Evolutionary conservation across 2,113 vertebrate genomes (phyloP).

Genomic region (Calidris pygmaea): DNA sequence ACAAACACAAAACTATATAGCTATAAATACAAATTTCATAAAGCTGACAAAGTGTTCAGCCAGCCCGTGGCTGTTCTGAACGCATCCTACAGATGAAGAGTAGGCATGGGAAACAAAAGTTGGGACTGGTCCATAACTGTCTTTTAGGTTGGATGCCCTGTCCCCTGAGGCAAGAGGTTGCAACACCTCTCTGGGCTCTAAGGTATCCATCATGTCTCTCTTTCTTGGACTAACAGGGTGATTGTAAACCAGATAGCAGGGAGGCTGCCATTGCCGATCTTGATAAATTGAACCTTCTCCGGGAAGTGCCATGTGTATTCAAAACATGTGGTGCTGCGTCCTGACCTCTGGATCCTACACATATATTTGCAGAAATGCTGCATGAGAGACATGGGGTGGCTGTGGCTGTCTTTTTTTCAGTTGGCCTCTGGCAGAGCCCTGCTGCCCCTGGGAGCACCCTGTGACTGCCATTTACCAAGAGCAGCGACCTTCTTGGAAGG

Average conservation of each 20-base stretch:
- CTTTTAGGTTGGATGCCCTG: accelerated
- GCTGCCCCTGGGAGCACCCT: background rate
- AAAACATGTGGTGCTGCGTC: accelerated
- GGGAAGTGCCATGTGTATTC: background rate
- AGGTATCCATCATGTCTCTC: background rate
- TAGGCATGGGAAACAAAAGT: background rate
- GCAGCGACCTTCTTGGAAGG: background rate
- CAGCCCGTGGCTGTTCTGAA: background rate
- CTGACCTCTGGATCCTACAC: background rate
- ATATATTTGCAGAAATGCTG: background rate
- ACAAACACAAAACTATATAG: background rate
- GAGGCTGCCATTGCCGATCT: background rate
- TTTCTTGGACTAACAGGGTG: background rate
- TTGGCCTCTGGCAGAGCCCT: background rate
- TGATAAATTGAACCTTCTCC: background rate
- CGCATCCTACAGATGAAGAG: background rate
- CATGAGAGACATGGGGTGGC: too few relatives aligned
- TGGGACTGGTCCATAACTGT: background rate
- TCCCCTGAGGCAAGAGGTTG: background rate
- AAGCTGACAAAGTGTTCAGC: background rate
- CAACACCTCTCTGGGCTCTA: background rate
- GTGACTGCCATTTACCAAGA: accelerated
- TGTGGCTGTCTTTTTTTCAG: background rate
- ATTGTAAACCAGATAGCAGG: background rate
- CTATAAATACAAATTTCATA: background rate